Conservation (phyloP, 92 coral and sea anemone species). For the Porites rus region DNA sequence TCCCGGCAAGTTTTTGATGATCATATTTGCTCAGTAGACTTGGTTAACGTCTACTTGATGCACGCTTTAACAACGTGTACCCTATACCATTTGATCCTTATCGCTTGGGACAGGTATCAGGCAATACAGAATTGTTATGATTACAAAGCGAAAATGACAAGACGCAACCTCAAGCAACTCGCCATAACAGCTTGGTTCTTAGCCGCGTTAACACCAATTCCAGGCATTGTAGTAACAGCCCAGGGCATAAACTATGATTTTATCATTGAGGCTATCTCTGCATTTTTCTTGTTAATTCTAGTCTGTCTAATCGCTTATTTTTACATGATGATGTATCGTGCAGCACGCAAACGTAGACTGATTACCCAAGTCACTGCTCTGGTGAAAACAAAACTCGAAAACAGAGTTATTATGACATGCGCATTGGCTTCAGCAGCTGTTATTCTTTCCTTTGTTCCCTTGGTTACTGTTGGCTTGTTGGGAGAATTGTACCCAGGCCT, state of each 20-base stretch:
- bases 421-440: background rate
- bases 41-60: no score
- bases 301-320: background rate
- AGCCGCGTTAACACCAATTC: background rate
- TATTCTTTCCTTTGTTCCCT: background rate
- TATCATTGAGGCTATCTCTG: no score
- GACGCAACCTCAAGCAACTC: background rate
- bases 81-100: no score
- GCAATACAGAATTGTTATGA: no score
- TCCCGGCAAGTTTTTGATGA: no score
- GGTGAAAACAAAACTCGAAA: background rate
- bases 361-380: background rate
- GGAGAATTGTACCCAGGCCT: background rate
- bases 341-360: background rate
- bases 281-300: no score
- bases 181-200: background rate
- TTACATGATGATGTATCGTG: background rate
- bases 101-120: no score
- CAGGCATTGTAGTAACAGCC: background rate
- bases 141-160: background rate
- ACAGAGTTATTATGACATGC: background rate
- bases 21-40: background rate
- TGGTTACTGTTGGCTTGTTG: background rate
- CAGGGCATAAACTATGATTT: background rate
- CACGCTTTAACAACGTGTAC: no score